phyloP scores from a whole-genome alignment of 2,888 invertebrate genomes.

The Eilema griseolum region DNA sequence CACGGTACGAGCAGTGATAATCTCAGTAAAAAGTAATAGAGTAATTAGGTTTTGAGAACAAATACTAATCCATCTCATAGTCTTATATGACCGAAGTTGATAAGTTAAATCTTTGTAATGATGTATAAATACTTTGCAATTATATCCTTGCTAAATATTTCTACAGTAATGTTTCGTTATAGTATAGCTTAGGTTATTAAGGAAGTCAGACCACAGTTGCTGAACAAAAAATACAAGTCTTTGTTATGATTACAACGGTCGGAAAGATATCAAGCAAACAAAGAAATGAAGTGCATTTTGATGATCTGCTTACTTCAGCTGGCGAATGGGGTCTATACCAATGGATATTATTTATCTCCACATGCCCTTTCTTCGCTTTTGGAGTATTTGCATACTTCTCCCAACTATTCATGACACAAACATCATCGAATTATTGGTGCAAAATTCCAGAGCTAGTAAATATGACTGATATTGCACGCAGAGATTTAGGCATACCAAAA shows the following conservation, averaged over 20 bases:
- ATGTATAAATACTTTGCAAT: background rate
- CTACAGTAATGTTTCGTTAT: background rate
- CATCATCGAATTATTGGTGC: slow-evolving; percentile 65
- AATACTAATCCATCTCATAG: background rate
- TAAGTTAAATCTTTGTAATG: background rate
- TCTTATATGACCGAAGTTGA: background rate
- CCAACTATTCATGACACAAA: slow-evolving; percentile 65
- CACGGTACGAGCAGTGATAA: too few relatives aligned
- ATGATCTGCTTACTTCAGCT: slow-evolving; percentile 45
- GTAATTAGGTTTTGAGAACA: background rate
- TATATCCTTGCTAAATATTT: background rate
- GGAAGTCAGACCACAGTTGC: background rate
- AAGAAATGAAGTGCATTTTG: slow-evolving; percentile 3
- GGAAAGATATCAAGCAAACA: background rate
- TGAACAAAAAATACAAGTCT: background rate
- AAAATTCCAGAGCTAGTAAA: slow-evolving; percentile 63
- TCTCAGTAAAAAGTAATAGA: background rate
- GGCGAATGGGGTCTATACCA: slow-evolving; percentile 67
- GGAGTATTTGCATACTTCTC: slow-evolving; percentile 61
- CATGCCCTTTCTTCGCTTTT: slow-evolving; percentile 62
- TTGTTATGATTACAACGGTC: background rate
- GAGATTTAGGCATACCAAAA: slow-evolving; percentile 58
- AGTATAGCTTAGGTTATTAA: background rate
- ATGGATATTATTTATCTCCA: slow-evolving; percentile 56
- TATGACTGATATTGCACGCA: slow-evolving; percentile 56